These are phyloP conservation scores for Metellina segmentata DNA, from an alignment of 2,888 invertebrate genomes.

Conservation along the genomic window DNA sequence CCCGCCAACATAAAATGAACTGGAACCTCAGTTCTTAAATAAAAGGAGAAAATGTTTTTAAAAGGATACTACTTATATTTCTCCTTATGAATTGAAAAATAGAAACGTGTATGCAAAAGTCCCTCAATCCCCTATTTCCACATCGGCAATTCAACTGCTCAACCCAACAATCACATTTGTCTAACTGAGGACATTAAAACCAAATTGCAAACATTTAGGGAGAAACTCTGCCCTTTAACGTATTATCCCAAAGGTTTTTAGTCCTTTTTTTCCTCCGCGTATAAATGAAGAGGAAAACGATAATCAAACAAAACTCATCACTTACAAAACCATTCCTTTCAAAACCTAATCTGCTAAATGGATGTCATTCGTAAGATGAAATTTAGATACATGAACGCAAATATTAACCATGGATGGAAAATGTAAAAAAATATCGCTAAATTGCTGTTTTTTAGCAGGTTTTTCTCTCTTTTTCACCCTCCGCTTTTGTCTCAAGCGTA, in stretches of 20 bases:
- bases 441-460: background rate
- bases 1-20: no score
- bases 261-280: no score
- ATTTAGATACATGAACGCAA: constrained; percentile 31
- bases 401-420: background rate
- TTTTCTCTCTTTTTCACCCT: background rate
- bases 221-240: background rate
- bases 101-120: no score
- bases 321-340: constrained; percentile 9
- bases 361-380: constrained; percentile 32
- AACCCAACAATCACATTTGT: no score
- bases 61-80: no score
- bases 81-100: no score
- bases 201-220: background rate
- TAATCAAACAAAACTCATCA: constrained; percentile 36
- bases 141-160: no score
- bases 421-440: background rate
- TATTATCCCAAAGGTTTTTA: no score
- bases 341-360: constrained; percentile 32
- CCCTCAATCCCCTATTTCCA: no score
- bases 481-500: background rate
- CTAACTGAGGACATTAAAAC: no score
- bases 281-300: background rate
- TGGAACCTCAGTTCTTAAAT: no score
- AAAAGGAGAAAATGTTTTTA: no score